Evolutionary conservation across 2,888 invertebrate genomes (phyloP), one percentile per base, ranked within the genome.

Genomic region (Lochmaea crataegi): DNA sequence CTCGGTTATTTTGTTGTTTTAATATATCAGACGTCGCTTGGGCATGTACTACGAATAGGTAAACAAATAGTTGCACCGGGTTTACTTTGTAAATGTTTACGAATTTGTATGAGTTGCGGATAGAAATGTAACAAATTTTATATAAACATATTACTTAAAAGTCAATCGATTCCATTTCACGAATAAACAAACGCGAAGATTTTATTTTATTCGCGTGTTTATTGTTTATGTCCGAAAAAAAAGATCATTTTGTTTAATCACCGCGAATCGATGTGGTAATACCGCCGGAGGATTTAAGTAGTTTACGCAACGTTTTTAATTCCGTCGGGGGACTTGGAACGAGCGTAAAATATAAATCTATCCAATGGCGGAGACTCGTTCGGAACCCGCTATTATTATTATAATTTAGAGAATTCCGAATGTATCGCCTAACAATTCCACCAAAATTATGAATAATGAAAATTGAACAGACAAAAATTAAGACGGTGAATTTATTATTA

Each of bases 271-370:
- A 45, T 14, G 45, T 45, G 14, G 14, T 45, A 45, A 45, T 14
- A 14, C 45, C 32, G 60, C 60, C 60, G 0, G 12, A 60, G 60
- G 60, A 14, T 60, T 38, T 14, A 32, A 60, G 4, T 38, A 12
- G n/a, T 60, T 60, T 60, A 60, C 60, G 60, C 60, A 60, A 60
- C 60, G 32, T 38, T 60, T 38, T 60, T 18, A 60, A 60, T 60
- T 14, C 60, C 60, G 60, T 60, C 32, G 38, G 58, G 58, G 32
- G n/a, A 58, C n/a, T n/a, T n/a, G n/a, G n/a, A n/a, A n/a, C 58
- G 18, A 32, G 58, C 58, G 38, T n/a, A 58, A 14, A 38, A 58
- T 58, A 38, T 32, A 58, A 58, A 58, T 58, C 58, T 58, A 58
- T 58, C 14, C 58, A 14, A 58, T 58, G 32, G 32, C 58, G 16